A percentile compares a stretch with the other conserved stretches of the same genome.
Evolutionary conservation across 2,888 invertebrate species (phyloP).

Genomic region (Nephrotoma appendiculata): DNA sequence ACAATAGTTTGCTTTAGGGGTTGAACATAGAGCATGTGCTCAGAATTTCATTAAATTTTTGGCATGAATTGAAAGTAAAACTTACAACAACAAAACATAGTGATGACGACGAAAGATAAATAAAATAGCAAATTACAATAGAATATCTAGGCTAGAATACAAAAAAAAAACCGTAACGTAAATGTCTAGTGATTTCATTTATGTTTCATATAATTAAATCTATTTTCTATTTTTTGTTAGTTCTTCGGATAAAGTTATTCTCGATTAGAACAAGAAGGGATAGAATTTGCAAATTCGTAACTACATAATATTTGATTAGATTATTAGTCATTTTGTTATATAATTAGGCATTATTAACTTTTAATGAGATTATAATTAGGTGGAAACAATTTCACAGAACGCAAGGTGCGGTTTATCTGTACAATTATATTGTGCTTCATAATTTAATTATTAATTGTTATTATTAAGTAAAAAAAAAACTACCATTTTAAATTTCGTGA

Average conservation of each 20-base stretch:
- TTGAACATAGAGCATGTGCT: constrained; percentile 1
- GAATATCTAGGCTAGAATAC: neutral
- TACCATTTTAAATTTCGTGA: too few species aligned
- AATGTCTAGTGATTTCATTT: constrained; percentile 3
- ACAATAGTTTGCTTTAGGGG: neutral
- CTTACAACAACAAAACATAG: neutral
- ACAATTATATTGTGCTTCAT: too few species aligned
- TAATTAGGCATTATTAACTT: neutral
- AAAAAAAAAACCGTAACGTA: neutral
- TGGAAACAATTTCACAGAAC: neutral
- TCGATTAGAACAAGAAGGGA: neutral
- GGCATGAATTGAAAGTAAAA: neutral
- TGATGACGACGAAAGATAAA: neutral
- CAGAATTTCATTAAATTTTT: neutral
- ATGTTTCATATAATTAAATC: constrained; percentile 3
- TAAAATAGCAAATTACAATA: neutral
- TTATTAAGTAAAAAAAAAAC: too few species aligned
- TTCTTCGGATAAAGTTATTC: neutral
- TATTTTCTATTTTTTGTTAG: neutral
- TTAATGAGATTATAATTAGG: neutral
- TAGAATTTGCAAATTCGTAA: neutral
- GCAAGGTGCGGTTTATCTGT: neutral
- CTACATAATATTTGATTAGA: neutral
- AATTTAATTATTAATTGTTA: too few species aligned
- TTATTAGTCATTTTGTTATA: neutral